phyloP scores from a whole-genome alignment of 2,113 vertebrate genomes.

The Recurvirostra avosetta region DNA sequence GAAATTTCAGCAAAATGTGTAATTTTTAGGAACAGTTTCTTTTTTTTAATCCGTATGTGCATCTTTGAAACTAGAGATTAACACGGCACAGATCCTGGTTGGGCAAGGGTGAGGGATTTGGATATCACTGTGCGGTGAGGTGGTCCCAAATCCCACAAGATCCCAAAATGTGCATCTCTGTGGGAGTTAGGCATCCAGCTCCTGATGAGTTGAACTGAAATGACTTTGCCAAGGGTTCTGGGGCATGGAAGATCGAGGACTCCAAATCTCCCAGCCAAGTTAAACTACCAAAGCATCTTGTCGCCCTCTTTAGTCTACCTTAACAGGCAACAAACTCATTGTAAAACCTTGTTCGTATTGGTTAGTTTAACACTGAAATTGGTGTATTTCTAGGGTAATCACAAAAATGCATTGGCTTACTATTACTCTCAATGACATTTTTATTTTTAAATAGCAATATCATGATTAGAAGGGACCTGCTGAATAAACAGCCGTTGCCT shows the following conservation, averaged over 20 bases:
- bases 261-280: accelerated
- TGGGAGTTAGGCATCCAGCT: background rate
- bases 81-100: accelerated
- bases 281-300: background rate
- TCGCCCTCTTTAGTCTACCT: background rate
- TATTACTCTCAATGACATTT: background rate
- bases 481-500: background rate
- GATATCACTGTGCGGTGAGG: accelerated
- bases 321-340: background rate
- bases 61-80: background rate
- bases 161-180: background rate
- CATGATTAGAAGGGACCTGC: background rate
- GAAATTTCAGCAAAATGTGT: background rate
- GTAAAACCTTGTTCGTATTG: background rate
- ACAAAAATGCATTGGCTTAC: background rate
- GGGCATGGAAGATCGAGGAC: background rate
- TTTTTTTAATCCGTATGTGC: accelerated
- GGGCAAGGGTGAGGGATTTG: background rate
- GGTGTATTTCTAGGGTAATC: background rate
- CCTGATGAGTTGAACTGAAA: background rate
- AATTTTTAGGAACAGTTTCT: background rate
- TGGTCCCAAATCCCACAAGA: background rate
- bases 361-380: background rate
- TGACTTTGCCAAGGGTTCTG: background rate
- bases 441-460: background rate